Base-by-base conservation (phyloP, 1,140 invertebrate genomes). In the Eurosta solidaginis region DNA sequence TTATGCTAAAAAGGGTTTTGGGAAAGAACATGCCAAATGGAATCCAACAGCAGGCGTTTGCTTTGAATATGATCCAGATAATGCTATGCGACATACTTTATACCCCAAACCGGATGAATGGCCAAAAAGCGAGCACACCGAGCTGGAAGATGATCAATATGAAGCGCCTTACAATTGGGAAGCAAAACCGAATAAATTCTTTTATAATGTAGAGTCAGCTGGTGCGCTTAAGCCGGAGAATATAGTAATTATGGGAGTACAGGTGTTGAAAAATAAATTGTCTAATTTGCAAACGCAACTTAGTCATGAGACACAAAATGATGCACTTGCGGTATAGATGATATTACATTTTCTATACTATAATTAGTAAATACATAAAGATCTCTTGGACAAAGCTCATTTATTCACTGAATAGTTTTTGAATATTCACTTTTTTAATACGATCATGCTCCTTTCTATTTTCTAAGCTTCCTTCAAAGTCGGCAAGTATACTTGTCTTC, bases 1-100 rank as follows among this genome's bases (percentile, higher is more conserved):
- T 20, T 99, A 97, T 91, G 98, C 98, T 0, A 97, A 98, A 81
- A 95, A 95, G 89, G 92, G 97, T 36, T 99, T 99, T 90, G 98
- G 97, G 2, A 99, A 99, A 88, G 98, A 99, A 88, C 98, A 99
- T 90, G 98, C 98, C 1, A 99, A 99, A 89, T 99, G 98, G 98
- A 99, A 99, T 90, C 98, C 98, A 14, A 99, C 98, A 1, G 95
- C 95, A 80, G 97, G 97, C 78, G 98, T 99, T 14, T 94, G 94
- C 47, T 99, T 99, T 89, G 98, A 99, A 89, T 99, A 99, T 91
- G 98, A 99, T 90, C 98, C 98, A 4, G 98, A 99, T 87, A 99
- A 99, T 91, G 90, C 93, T 1, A 94, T 99, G 91, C 91, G 97
- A 74, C 98, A 99, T 85, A 99, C 98, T 1, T 90, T 98, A 2